Percentiles rank a stretch among this genome's conserved stretches.
Conservation (phyloP, 2,113 vertebrate genomes). For the Galeopterus variegatus region DNA sequence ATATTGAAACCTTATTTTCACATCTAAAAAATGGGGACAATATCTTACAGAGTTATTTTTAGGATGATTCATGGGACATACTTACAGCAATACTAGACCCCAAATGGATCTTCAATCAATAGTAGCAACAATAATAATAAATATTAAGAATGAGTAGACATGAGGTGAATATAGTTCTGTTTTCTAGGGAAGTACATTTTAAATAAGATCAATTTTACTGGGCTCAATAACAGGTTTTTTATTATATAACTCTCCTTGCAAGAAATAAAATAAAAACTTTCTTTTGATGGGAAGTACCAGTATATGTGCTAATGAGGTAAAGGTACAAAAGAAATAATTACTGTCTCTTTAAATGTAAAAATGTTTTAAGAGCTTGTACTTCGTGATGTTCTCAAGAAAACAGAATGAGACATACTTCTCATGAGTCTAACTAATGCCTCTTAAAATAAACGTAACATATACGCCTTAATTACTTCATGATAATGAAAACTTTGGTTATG, state of each 20-base stretch:
- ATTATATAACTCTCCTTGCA: background rate
- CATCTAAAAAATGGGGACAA: background rate
- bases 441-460: conserved; percentile 5
- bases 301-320: background rate
- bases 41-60: conserved; percentile 3
- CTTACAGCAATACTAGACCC: background rate
- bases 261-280: conserved; percentile 18
- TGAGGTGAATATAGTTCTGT: background rate
- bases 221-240: background rate
- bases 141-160: background rate
- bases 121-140: background rate
- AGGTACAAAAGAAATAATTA: background rate
- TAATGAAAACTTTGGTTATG: background rate
- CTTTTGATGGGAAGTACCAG: background rate
- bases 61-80: background rate
- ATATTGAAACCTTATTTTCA: background rate
- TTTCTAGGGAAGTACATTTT: conserved; percentile 21
- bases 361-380: background rate
- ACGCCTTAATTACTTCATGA: background rate
- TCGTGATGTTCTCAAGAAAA: conserved; percentile 50
- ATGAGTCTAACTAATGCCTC: background rate
- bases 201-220: conserved; percentile 37
- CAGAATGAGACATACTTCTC: background rate
- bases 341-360: conserved; percentile 1
- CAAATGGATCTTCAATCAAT: background rate